Evolutionary conservation across 1,140 invertebrate genomes (phyloP), one percentile per base, ranked within the genome.

Genomic region (Drosophila teissieri): DNA sequence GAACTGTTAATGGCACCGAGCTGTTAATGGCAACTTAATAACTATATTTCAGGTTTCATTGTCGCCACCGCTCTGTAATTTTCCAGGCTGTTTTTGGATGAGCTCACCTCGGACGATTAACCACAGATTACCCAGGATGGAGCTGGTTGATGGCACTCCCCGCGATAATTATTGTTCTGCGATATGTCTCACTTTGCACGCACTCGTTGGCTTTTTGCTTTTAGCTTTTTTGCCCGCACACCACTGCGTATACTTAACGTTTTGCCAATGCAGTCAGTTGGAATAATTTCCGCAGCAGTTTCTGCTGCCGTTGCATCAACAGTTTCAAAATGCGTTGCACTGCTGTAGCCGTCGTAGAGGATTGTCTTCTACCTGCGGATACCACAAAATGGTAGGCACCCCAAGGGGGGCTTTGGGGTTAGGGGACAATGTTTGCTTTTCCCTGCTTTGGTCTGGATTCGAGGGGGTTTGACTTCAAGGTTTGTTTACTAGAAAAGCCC

Each of bases 241-340:
- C 44, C 80, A 62, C 36, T 44, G 57, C 69, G 69, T 82, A 77
- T 85, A 40, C 54, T 75, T 85, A 90, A 90, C 63, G 79, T 73
- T 58, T 77, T 58, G 73, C 75, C 56, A 91, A 63, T 53, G 85
- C 78, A 74, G 78, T 90, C 72, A 76, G 53, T 77, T 89, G 88
- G 56, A 82, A 82, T 40, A 91, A 78, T 58, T 91, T 91, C 27
- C 90, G 83, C 80, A 91, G 78, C 83, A 91, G 36, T 72, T 91
- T 91, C 17, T 91, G 86, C 90, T 91, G 90, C 90, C 81, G 80
- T 91, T 91, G 90, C 90, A 91, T 91, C 73, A 90, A 91, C 83
- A 91, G 75, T 91, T 91, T 80, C 63, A 89, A 42, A 78, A 91
- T 85, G 46, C 90, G 80, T 79, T 91, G 90, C 90, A 91, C 90